Conservation (phyloP, 2,797 vertebrate genomes). For the Vespertilio murinus region DNA sequence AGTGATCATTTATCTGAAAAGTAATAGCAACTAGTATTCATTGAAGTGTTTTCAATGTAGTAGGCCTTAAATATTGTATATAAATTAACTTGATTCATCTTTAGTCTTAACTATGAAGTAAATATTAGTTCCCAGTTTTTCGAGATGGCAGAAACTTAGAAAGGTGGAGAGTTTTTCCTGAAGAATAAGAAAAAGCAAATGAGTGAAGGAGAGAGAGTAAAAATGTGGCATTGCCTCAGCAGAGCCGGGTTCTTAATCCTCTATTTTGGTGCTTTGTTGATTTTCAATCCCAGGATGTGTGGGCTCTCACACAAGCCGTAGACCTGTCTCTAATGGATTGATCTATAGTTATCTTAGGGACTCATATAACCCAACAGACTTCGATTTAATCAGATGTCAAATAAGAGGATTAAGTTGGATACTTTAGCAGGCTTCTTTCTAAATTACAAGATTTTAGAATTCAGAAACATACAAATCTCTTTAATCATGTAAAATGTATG, state of each 20-base stretch:
- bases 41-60: neutral
- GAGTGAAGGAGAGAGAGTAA: neutral
- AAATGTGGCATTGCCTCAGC: neutral
- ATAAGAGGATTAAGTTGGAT: neutral
- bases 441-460: neutral
- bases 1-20: neutral
- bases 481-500: neutral
- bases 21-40: neutral
- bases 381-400: neutral
- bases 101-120: neutral
- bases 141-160: neutral
- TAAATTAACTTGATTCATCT: neutral
- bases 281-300: neutral
- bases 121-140: neutral
- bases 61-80: neutral
- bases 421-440: neutral
- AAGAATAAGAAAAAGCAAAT: neutral
- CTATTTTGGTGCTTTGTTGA: neutral
- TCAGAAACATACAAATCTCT: neutral
- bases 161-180: neutral
- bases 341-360: neutral
- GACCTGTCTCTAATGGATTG: neutral
- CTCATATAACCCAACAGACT: no score
- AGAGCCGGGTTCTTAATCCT: fast-evolving
- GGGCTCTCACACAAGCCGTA: fast-evolving